phyloP scores from a whole-genome alignment of 2,113 vertebrate species.

The Pygoscelis adeliae region DNA sequence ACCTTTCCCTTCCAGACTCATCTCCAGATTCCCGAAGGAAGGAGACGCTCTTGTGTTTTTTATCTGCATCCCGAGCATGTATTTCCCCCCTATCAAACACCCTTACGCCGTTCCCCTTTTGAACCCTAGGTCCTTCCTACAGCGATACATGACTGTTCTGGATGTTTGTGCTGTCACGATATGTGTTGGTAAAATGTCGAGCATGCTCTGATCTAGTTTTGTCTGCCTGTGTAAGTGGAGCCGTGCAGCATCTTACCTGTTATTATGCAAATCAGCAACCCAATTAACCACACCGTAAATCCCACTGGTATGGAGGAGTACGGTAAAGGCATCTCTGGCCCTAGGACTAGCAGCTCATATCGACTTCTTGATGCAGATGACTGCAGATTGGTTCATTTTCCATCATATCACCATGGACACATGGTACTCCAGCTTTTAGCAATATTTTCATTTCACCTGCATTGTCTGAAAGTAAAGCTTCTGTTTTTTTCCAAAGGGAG shows the following conservation, averaged over 20 bases:
- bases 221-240: background rate
- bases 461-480: background rate
- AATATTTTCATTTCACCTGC: background rate
- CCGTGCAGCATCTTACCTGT: background rate
- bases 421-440: background rate
- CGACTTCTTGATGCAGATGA: background rate
- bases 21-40: background rate
- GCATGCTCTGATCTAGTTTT: background rate
- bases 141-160: fast-evolving
- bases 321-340: background rate
- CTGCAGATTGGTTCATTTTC: background rate
- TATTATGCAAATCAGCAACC: background rate
- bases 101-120: background rate
- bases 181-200: background rate
- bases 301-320: background rate
- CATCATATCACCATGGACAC: background rate
- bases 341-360: background rate
- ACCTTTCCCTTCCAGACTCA: background rate
- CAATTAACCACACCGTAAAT: background rate
- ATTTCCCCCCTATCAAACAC: background rate
- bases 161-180: background rate
- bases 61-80: background rate
- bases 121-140: background rate
- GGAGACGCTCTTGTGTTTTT: background rate
- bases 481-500: background rate